Evolutionary conservation across 2,797 vertebrate species (phyloP), one percentile per base, ranked within the genome.

Genomic region (Momotus momota): DNA sequence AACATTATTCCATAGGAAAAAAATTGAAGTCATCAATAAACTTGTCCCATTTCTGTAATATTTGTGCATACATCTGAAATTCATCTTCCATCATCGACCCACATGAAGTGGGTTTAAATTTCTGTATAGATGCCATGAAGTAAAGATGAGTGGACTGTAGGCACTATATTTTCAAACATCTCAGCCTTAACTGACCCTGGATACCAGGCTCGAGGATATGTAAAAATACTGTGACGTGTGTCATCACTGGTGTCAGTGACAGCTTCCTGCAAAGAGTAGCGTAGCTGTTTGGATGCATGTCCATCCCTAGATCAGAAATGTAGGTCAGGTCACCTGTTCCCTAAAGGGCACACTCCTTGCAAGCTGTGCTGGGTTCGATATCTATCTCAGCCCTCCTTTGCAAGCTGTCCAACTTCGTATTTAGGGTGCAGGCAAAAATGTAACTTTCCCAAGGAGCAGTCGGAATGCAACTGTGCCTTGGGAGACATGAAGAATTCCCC

Each of bases 291-390:
- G 88, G 73, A 20, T 74, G 62, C 22, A 0, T 31, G 67, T 23
- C 62, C 46, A 22, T 58, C 55, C 55, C n/a, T n/a, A 6, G 35
- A 21, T 40, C 35, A 72, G 48, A 29, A 62, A 29, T 27, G 29
- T 35, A 4, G 26, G 49, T 57, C 49, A 41, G 41, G 55, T 57
- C 73, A n/a, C 17, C 22, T 8, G 0, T n/a, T 67, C 18, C n/a
- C 6, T 23, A 8, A 14, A 22, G 29, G 11, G 6, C 4, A 1
- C 5, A 0, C 35, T 52, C 62, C 38, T 62, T 38, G 35, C 31
- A 5, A 51, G 51, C 31, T 26, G 25, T 51, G 8, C 22, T 21
- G 38, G 16, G 10, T 4, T 21, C 6, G 38, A 7, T 70, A 23
- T 31, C 58, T 75, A 3, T 33, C 40, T n/a, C 57, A 73, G 43